phyloP scores from a whole-genome alignment of 2,888 invertebrate species.

The Chrysotoxum bicinctum region DNA sequence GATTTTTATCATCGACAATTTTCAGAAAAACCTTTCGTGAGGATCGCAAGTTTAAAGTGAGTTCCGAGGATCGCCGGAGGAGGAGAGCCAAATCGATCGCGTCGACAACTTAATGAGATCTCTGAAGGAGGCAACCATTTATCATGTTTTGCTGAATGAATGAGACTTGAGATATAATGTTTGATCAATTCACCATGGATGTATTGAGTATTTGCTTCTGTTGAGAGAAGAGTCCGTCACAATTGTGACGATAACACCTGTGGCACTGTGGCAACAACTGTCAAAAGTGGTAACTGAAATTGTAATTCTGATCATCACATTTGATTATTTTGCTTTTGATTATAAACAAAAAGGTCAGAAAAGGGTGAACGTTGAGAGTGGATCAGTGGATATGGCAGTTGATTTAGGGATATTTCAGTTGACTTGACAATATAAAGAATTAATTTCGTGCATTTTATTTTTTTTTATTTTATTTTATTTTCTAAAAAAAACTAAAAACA shows the following conservation, averaged over 20 bases:
- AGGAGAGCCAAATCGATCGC: constrained; percentile 49
- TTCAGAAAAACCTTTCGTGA: constrained; percentile 55
- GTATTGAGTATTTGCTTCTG: constrained; percentile 60
- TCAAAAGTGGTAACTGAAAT: too few relatives aligned
- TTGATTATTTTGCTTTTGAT: too few relatives aligned
- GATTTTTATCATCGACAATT: constrained; percentile 68
- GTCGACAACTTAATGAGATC: constrained; percentile 64
- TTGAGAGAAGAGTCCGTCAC: not conserved
- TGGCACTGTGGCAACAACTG: too few relatives aligned
- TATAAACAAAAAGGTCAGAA: too few relatives aligned
- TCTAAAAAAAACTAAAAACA: too few relatives aligned
- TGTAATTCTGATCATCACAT: too few relatives aligned
- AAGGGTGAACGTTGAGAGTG: too few relatives aligned
- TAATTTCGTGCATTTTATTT: too few relatives aligned
- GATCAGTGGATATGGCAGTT: too few relatives aligned
- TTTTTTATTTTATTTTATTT: too few relatives aligned
- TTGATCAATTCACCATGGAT: constrained; percentile 56
- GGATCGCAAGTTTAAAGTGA: constrained; percentile 6
- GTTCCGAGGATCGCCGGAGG: constrained; percentile 18
- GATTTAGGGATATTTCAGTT: too few relatives aligned
- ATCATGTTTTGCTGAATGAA: constrained; percentile 46
- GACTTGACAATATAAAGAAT: too few relatives aligned
- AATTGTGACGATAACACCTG: not conserved
- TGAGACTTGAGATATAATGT: constrained; percentile 26
- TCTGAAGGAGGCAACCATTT: constrained; percentile 51